Percentiles rank a stretch among this genome's conserved stretches.
Conservation (phyloP, 1,140 invertebrate genomes). For the Drosophila aff. region DNA sequence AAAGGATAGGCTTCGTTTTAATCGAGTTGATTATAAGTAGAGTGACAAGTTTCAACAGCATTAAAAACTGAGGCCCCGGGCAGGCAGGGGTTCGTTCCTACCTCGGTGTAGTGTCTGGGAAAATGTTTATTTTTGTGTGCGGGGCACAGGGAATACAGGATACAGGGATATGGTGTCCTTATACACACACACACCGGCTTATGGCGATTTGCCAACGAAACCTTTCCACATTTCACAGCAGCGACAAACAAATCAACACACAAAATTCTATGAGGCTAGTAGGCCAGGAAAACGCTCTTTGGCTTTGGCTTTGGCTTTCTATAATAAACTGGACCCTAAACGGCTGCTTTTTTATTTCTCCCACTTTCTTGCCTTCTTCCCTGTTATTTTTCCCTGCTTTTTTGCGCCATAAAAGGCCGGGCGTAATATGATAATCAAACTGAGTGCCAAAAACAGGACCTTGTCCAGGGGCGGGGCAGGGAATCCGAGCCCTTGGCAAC, state of each 20-base stretch:
- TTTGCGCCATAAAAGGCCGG: constrained; percentile 56
- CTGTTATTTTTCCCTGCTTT: background rate
- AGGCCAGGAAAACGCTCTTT: constrained; percentile 28
- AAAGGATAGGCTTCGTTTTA: constrained; percentile 37
- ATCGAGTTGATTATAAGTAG: constrained; percentile 55
- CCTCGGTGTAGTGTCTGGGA: background rate
- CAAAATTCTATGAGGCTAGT: constrained; percentile 27
- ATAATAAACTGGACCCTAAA: constrained; percentile 37
- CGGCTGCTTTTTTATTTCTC: constrained; percentile 28
- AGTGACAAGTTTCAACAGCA: constrained; percentile 47
- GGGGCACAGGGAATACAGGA: constrained; percentile 1
- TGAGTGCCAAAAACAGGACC: constrained; percentile 58
- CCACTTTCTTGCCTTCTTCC: background rate
- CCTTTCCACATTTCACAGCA: constrained; percentile 9
- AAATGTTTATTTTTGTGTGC: constrained; percentile 29
- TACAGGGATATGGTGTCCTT: constrained; percentile 2
- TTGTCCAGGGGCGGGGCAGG: constrained; percentile 13
- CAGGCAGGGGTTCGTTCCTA: background rate
- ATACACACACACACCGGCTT: constrained; percentile 4
- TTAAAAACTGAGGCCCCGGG: constrained; percentile 24
- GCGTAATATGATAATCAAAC: constrained; percentile 78
- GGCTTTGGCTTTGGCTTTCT: constrained; percentile 40
- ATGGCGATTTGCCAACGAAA: constrained; percentile 28
- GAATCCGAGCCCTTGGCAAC: constrained; percentile 21
- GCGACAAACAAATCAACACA: constrained; percentile 41